Base-by-base conservation (phyloP, 2,113 vertebrate species). In the Pao palembangensis region DNA sequence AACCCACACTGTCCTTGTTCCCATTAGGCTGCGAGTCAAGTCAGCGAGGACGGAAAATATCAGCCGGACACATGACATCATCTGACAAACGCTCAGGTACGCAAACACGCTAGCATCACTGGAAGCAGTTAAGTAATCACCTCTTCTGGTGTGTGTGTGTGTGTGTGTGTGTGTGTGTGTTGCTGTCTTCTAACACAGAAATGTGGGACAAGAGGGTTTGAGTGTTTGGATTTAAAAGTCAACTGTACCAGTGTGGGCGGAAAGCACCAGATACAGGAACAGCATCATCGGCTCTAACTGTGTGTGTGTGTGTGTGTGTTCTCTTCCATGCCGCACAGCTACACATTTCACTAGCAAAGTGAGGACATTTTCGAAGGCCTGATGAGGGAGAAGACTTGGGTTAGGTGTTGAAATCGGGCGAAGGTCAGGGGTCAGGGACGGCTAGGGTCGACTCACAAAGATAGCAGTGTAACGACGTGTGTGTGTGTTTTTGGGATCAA, bases 151-250 rank as follows among this genome's bases (percentile, higher is more conserved):
- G 4, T 51, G 52, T 56, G 44, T 56, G 31, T 51, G 58, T 61
- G 63, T 58, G 20, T 49, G 51, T n/a, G 1, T 49, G 44, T 52
- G n/a, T 18, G 12, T 59, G 20, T 49, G n/a, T 18, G 7, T 53
- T 20, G 47, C 0, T 14, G 44, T 47, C 10, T 19, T 31, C 46
- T 58, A 67, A 67, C 55, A 53, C 44, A n/a, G n/a, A 8, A n/a
- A 6, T 47, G 67, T 50, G 46, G 55, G n/a, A 73, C 65, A 53
- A 71, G 66, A 76, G 64, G 49, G 43, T 76, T 70, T 59, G 65
- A 81, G 82, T 75, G 72, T 79, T 78, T 69, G 53, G 61, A 62
- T 79, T 81, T 75, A 81, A 84, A 79, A 77, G 76, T 81, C 78
- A 84, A 55, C 62, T 72, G 68, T 44, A 23, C 12, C 46, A 69